Evolutionary conservation across 2,113 vertebrate genomes (phyloP), one percentile per base, ranked within the genome.

Genomic region (Ailurus styani): DNA sequence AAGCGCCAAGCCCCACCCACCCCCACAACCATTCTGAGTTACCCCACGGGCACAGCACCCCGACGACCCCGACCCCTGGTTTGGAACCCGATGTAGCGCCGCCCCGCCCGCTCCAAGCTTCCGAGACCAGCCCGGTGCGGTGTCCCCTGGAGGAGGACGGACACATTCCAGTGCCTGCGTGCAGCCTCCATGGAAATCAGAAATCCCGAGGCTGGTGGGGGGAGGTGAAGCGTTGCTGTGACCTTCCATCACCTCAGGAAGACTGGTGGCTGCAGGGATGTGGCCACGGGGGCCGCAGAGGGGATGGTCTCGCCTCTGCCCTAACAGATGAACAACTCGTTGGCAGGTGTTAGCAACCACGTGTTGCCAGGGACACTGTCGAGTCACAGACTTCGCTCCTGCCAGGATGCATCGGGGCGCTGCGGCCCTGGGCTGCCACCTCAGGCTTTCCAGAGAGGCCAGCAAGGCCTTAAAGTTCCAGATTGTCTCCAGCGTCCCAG

Each of bases 391-490:
- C 10, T n/a, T 7, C 12, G 4, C 11, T 20, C 23, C 50, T 6
- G 2, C n/a, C 27, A 6, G 47, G 64, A 52, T 4, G 50, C n/a
- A 29, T 1, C 0, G 3, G 5, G 15, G 50, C 4, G n/a, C 68
- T 9, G 20, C 6, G 4, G 64, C 34, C 52, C 47, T 18, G 14
- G 37, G 85, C n/a, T 11, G 64, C 17, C 25, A 2, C 47, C n/a
- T 31, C 6, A 11, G 73, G 64, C 47, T n/a, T 29, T 31, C 12
- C 27, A n/a, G n/a, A 20, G 66, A 54, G 25, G 27, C 47, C n/a
- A 20, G 62, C n/a, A 5, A 0, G 17, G 15, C n/a, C 50, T 7
- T 15, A 3, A 13, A 13, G n/a, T 50, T 12, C n/a, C 13, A 64
- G 10, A 21, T 27, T 5, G 2, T n/a, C n/a, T 70, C 15, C 10